These are phyloP conservation scores for Cyphomyrmex costatus DNA, from an alignment of 1,140 invertebrate species.

Conservation along the genomic window DNA sequence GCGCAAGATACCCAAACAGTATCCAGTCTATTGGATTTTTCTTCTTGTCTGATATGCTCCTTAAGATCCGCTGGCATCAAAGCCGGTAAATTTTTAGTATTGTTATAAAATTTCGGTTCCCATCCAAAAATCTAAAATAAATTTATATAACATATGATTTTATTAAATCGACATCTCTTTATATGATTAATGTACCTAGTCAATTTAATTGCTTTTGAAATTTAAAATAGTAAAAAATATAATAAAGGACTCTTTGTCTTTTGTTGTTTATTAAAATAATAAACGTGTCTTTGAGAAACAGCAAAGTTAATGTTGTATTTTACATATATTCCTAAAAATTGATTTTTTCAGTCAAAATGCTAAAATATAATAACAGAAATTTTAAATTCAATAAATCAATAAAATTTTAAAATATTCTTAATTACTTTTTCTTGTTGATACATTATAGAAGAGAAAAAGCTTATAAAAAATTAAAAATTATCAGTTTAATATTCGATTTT, in stretches of 20 bases:
- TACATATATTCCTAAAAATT: not conserved
- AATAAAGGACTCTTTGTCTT: no score
- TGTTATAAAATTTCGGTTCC: constrained; percentile 92
- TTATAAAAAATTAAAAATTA: constrained; percentile 1
- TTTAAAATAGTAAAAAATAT: no score
- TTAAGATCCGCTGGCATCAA: constrained; percentile 93
- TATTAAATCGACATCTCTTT: not conserved
- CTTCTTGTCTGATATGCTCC: constrained; percentile 89
- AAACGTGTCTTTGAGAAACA: not conserved
- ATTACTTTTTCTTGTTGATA: not conserved
- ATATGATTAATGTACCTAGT: not conserved
- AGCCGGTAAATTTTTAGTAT: constrained; percentile 89
- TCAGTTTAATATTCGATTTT: not conserved
- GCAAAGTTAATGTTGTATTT: not conserved
- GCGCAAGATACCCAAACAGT: constrained; percentile 95
- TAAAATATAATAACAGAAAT: not conserved
- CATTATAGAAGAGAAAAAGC: not conserved
- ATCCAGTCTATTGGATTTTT: constrained; percentile 86
- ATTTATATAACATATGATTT: constrained; percentile 28
- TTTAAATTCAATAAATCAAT: not conserved
- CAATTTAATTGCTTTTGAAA: not conserved
- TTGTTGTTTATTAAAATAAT: not conserved
- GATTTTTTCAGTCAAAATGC: not conserved
- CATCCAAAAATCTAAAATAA: constrained; percentile 92
- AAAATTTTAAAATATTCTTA: not conserved